phyloP scores from a whole-genome alignment of 2,113 vertebrate genomes.

The Melanerpes formicivorus region DNA sequence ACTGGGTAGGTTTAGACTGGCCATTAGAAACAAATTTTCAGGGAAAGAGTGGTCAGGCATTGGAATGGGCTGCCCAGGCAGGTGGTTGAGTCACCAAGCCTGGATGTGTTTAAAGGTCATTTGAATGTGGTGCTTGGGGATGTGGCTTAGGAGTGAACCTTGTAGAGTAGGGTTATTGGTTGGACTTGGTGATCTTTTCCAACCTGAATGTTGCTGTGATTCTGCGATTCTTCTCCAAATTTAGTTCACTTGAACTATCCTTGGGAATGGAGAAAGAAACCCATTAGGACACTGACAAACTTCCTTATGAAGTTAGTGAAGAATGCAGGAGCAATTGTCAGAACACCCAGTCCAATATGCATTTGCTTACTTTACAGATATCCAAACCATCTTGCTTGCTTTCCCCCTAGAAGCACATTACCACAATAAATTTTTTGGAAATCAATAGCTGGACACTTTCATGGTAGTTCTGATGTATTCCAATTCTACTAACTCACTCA shows the following conservation, averaged over 20 bases:
- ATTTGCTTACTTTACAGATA: background rate
- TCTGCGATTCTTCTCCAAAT: background rate
- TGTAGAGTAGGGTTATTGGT: too few relatives aligned
- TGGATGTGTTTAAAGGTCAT: too few relatives aligned
- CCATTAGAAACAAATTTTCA: too few relatives aligned
- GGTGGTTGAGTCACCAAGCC: too few relatives aligned
- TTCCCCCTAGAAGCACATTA: background rate
- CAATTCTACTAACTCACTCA: background rate
- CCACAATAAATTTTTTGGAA: background rate
- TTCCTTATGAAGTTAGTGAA: background rate
- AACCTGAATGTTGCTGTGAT: too few relatives aligned
- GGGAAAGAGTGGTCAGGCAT: too few relatives aligned
- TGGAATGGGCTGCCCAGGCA: too few relatives aligned
- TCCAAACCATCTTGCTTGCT: background rate
- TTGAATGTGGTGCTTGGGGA: too few relatives aligned
- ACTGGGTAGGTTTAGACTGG: too few relatives aligned
- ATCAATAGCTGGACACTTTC: background rate
- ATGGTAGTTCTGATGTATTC: background rate
- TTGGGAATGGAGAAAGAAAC: background rate
- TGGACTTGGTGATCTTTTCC: too few relatives aligned
- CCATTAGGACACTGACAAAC: background rate
- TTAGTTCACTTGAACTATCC: background rate
- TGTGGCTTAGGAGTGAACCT: too few relatives aligned
- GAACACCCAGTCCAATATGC: rapidly evolving
- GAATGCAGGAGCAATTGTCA: background rate